Evolutionary conservation across 2,888 invertebrate genomes (phyloP).

Genomic region (Escarpia spicata): DNA sequence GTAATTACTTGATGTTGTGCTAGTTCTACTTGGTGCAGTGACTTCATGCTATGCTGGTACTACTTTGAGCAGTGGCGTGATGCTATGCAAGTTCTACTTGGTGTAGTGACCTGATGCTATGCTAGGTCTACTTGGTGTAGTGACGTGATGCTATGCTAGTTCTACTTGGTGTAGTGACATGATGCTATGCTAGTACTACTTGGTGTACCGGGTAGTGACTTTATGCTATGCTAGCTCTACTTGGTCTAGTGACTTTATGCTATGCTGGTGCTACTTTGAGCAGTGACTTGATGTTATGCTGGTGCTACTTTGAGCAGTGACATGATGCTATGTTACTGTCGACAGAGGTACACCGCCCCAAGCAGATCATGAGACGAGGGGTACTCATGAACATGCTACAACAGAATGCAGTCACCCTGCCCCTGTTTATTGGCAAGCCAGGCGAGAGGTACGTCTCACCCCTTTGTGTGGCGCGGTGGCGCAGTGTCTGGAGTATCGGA

Average conservation of each 20-base stretch:
- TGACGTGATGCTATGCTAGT: too few species aligned
- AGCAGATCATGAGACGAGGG: conserved; percentile 90
- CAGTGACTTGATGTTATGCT: neutral
- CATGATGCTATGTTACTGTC: neutral
- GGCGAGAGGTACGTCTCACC: conserved; percentile 74
- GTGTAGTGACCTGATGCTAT: too few species aligned
- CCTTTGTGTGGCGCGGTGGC: neutral
- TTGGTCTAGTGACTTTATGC: neutral
- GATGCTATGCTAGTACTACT: too few species aligned
- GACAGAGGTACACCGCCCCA: conserved; percentile 64
- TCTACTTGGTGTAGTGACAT: too few species aligned
- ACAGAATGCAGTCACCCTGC: conserved; percentile 89
- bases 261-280: neutral
- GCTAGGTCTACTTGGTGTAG: too few species aligned
- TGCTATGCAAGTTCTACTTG: neutral
- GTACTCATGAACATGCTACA: conserved; percentile 95
- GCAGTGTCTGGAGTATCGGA: neutral
- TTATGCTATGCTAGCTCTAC: too few species aligned
- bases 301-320: conserved; percentile 1
- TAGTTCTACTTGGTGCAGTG: neutral
- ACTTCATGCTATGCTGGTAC: neutral
- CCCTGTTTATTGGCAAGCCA: conserved; percentile 83
- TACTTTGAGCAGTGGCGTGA: conserved; percentile 18
- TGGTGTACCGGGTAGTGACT: too few species aligned
- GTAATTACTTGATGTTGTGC: neutral